phyloP scores from a whole-genome alignment of 2,888 invertebrate genomes.

The Acanthacorydalis orientalis region DNA sequence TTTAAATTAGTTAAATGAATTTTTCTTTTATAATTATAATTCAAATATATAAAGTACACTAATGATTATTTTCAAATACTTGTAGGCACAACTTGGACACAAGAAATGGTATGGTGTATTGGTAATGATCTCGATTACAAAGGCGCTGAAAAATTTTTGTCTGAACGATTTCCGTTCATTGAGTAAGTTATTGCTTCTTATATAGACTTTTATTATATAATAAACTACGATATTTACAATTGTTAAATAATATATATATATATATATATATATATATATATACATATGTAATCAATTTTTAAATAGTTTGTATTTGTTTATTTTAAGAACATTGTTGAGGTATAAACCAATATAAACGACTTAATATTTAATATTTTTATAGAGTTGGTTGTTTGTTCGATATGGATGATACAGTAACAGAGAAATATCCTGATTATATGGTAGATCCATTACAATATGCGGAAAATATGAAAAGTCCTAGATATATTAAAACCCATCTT shows the following conservation, averaged over 20 bases:
- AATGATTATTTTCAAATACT: neutral
- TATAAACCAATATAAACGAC: too few species aligned
- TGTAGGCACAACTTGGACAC: conserved; percentile 59
- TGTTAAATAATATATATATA: too few species aligned
- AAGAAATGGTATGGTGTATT: conserved; percentile 58
- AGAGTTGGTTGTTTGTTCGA: too few species aligned
- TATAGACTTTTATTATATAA: neutral
- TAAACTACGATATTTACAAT: too few species aligned
- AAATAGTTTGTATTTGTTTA: too few species aligned
- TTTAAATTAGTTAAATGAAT: too few species aligned
- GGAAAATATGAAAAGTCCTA: conserved; percentile 27
- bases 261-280: too few species aligned
- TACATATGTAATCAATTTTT: too few species aligned
- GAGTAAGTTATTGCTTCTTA: conserved; percentile 32
- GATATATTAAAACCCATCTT: conserved; percentile 47
- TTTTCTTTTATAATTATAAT: neutral
- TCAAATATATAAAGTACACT: neutral
- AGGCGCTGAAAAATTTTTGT: conserved; percentile 32
- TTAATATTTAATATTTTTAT: too few species aligned
- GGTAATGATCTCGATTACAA: conserved; percentile 42
- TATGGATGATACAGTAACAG: too few species aligned
- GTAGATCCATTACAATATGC: conserved; percentile 15
- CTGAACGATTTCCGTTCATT: conserved; percentile 51
- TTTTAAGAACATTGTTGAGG: too few species aligned
- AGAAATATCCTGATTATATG: neutral